Percentiles rank a stretch among this genome's conserved stretches.
These are phyloP conservation scores for Chironomus tentans DNA, from an alignment of 2,888 invertebrate genomes.

Conservation along the genomic window DNA sequence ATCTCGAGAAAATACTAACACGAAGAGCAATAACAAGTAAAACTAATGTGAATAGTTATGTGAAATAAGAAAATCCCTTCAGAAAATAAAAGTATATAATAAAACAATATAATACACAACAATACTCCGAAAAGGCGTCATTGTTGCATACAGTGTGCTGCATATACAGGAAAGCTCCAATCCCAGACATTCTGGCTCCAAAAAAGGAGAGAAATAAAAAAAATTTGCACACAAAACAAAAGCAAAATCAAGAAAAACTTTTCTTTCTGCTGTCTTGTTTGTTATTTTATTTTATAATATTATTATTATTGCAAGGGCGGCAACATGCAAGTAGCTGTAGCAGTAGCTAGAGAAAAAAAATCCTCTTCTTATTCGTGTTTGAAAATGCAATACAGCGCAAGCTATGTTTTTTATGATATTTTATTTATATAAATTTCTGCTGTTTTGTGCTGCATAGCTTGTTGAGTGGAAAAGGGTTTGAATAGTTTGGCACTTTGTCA, in stretches of 20 bases:
- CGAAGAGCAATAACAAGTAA: no score
- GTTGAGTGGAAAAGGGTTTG: neutral
- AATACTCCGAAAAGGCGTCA: neutral
- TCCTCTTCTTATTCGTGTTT: neutral
- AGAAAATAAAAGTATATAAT: neutral
- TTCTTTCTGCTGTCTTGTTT: no score
- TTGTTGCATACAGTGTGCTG: no score
- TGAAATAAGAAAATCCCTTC: no score
- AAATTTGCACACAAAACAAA: neutral
- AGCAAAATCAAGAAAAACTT: neutral
- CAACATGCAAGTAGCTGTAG: neutral
- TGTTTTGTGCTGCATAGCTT: neutral
- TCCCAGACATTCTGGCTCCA: constrained; percentile 1
- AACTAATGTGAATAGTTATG: no score
- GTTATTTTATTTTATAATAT: no score
- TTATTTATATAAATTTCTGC: constrained; percentile 6
- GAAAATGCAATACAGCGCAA: neutral
- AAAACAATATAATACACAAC: neutral
- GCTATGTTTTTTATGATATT: constrained; percentile 3
- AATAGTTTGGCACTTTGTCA: no score
- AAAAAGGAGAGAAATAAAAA: neutral
- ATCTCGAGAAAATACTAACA: no score
- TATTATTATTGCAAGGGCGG: neutral
- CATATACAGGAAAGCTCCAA: neutral
- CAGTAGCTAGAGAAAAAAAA: neutral